Conservation (phyloP, 2,888 invertebrate species). For the Frankliniella intonsa region DNA sequence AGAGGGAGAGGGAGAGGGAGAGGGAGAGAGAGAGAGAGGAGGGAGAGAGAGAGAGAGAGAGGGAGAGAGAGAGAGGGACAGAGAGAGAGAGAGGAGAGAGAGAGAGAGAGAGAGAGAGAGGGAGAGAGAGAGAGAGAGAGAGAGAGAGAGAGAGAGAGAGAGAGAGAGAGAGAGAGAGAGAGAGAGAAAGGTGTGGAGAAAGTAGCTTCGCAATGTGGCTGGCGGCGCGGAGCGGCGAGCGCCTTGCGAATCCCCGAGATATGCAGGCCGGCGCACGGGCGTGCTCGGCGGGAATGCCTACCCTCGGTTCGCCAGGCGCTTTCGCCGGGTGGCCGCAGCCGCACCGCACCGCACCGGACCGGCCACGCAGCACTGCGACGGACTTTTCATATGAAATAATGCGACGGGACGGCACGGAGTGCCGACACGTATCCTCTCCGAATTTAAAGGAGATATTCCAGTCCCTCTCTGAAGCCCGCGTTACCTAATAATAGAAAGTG, state of each 20-base stretch:
- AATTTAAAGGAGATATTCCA: too few species aligned
- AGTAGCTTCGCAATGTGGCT: neutral
- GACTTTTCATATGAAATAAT: too few species aligned
- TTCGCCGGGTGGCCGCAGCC: neutral
- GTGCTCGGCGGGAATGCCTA: neutral
- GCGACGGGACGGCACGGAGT: too few species aligned
- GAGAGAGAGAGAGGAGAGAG: neutral
- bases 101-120: neutral
- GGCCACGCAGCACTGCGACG: too few species aligned
- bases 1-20: neutral
- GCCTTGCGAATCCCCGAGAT: neutral
- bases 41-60: neutral
- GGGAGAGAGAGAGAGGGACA: neutral
- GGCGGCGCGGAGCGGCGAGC: neutral
- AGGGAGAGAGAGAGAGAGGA: neutral
- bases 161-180: slow-evolving; percentile 18
- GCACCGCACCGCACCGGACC: neutral
- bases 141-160: slow-evolving; percentile 19
- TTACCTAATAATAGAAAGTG: too few species aligned
- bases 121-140: neutral
- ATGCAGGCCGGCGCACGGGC: neutral
- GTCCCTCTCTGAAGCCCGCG: too few species aligned
- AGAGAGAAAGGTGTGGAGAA: neutral
- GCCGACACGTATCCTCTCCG: too few species aligned
- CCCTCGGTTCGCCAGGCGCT: neutral